Conservation (phyloP, 2,113 vertebrate species). For the Urocynchramus pylzowi region DNA sequence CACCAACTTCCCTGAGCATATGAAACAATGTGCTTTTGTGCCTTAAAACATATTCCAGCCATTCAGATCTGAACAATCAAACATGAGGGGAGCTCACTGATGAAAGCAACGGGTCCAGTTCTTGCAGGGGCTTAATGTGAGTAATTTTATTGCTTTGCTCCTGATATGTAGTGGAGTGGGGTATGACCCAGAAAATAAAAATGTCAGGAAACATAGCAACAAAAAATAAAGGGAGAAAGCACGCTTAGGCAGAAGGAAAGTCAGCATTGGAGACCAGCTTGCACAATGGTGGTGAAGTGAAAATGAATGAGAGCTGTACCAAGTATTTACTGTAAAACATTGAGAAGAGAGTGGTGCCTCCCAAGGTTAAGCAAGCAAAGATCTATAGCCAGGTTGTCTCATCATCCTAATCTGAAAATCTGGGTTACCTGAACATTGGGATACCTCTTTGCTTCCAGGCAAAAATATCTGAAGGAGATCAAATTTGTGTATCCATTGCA, state of each 20-base stretch:
- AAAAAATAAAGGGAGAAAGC: background rate
- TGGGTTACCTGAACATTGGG: background rate
- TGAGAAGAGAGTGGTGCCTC: background rate
- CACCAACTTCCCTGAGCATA: background rate
- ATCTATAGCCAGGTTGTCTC: background rate
- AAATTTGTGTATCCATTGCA: background rate
- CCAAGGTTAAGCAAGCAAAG: background rate
- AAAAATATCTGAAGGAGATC: background rate
- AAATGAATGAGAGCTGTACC: background rate
- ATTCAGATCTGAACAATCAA: background rate
- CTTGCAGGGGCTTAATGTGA: background rate
- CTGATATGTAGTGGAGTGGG: background rate
- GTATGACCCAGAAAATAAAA: background rate
- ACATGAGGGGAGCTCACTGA: background rate
- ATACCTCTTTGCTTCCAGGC: background rate
- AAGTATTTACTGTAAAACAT: background rate
- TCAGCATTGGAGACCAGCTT: background rate
- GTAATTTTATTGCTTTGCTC: background rate
- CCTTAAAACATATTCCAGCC: background rate
- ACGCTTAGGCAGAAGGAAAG: background rate
- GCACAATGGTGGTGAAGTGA: background rate
- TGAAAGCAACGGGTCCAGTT: background rate
- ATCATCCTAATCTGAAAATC: background rate
- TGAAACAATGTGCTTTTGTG: constrained; percentile 16
- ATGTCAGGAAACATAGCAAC: background rate